Evolutionary conservation across 2,797 vertebrate species (phyloP), one percentile per base, ranked within the genome.

Genomic region (Typhlichthys subterraneus): DNA sequence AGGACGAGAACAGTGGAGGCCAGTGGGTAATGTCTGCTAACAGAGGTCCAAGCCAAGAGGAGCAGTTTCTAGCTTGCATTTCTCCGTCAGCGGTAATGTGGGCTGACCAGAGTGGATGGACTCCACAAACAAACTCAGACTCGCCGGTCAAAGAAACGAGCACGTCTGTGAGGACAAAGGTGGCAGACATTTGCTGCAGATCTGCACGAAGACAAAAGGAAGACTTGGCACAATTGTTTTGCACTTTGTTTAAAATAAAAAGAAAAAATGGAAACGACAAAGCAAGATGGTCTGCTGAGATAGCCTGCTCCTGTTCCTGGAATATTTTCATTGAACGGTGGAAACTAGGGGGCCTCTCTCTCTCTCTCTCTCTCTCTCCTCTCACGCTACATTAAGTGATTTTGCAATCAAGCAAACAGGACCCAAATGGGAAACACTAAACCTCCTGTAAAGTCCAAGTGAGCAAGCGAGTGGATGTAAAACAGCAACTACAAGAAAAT

Each of bases 11-110:
- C 72, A 57, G 64, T 68, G 81, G 82, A 87, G 84, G 88, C 76
- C 74, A 79, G 76, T 2, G 1, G 72, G 76, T 62, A 60, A 62
- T 52, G 53, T 53, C 70, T 5, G 67, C 75, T 86, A 87, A 89
- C 76, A 81, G 79, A 88, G 88, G 85, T 71, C 67, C 0, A 14
- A 52, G 76, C 80, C 67, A 75, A 33, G 70, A 74, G 67, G 80
- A 80, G 79, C 81, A 80, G 73, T 78, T 72, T 63, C 70, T 67
- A 53, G 66, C 61, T 59, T 75, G 72, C 79, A 53, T 86, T 76
- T 72, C 72, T 67, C 62, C 70, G 51, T 61, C 77, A 67, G 77
- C 73, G 80, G 19, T 11, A 12, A 4, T n/a, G 73, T 45, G 45
- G 76, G 48, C 60, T 29, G 52, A 67, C 50, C 33, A 46, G 61